These are phyloP conservation scores for Bombus consobrinus DNA, from an alignment of 1,140 invertebrate species.

Conservation along the genomic window DNA sequence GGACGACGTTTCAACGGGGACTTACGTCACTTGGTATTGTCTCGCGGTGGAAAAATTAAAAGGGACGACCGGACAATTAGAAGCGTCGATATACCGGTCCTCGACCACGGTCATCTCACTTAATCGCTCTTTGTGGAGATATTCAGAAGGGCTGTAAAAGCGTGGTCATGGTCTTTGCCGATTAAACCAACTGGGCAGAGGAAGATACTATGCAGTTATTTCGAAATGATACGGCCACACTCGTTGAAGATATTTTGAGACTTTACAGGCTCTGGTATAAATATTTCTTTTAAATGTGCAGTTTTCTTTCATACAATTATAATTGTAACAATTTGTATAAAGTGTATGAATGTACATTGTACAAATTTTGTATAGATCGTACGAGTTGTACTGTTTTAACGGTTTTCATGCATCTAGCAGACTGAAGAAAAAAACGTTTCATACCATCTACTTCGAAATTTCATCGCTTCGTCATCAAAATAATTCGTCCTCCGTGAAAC, in stretches of 20 bases:
- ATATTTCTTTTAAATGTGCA: too few relatives aligned
- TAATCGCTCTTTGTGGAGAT: constrained; percentile 19
- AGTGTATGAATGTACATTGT: too few relatives aligned
- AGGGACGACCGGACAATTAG: constrained; percentile 52
- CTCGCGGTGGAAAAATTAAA: constrained; percentile 52
- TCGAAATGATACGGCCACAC: not conserved
- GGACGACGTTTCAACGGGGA: constrained; percentile 47
- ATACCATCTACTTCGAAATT: too few relatives aligned
- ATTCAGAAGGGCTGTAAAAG: not conserved
- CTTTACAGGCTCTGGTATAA: not conserved
- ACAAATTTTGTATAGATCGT: too few relatives aligned
- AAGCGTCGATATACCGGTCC: constrained; percentile 19
- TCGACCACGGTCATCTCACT: not conserved
- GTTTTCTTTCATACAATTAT: too few relatives aligned
- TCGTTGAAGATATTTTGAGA: too few relatives aligned
- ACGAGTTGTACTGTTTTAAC: too few relatives aligned
- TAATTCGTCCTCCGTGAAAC: too few relatives aligned
- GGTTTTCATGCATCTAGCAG: too few relatives aligned
- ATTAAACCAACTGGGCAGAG: not conserved
- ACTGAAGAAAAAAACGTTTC: too few relatives aligned
- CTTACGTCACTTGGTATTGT: constrained; percentile 63
- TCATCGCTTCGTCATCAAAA: too few relatives aligned
- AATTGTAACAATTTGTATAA: too few relatives aligned
- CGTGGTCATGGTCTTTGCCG: not conserved
- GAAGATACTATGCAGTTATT: not conserved